Conservation (phyloP, 2,113 vertebrate species). For the Heterochromis multidens region DNA sequence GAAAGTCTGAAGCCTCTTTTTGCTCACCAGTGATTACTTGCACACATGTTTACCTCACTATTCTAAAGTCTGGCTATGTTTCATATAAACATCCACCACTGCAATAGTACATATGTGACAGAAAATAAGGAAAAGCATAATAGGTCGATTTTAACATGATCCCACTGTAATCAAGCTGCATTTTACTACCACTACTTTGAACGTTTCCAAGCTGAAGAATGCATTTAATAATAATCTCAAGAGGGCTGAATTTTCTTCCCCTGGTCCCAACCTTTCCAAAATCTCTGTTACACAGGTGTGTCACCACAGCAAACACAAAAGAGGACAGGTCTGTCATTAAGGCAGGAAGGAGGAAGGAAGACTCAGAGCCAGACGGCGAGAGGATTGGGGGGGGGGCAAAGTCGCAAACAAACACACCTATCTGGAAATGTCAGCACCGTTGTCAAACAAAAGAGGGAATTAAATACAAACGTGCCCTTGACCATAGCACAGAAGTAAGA, state of each 20-base stretch:
- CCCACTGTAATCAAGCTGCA: background rate
- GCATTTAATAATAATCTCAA: background rate
- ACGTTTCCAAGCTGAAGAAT: background rate
- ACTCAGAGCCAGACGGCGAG: background rate
- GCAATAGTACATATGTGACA: background rate
- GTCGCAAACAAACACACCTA: background rate
- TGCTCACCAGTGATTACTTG: background rate
- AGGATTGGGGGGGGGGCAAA: background rate
- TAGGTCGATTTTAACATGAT: background rate
- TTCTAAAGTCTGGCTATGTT: background rate
- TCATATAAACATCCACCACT: background rate
- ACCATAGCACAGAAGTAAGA: background rate
- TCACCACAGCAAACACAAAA: slow-evolving; percentile 22
- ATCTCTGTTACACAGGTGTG: slow-evolving; percentile 2
- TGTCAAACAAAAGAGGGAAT: background rate
- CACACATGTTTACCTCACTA: background rate
- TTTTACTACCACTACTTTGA: background rate
- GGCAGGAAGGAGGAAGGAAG: slow-evolving; percentile 28
- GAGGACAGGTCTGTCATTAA: slow-evolving; percentile 40
- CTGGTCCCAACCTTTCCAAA: background rate
- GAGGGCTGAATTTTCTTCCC: background rate
- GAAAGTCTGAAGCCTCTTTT: background rate
- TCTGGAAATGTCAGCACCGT: background rate
- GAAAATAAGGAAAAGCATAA: background rate
- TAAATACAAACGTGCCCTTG: background rate